Evolutionary conservation across 2,888 invertebrate genomes (phyloP).

Genomic region (Dryobotodes eremita): DNA sequence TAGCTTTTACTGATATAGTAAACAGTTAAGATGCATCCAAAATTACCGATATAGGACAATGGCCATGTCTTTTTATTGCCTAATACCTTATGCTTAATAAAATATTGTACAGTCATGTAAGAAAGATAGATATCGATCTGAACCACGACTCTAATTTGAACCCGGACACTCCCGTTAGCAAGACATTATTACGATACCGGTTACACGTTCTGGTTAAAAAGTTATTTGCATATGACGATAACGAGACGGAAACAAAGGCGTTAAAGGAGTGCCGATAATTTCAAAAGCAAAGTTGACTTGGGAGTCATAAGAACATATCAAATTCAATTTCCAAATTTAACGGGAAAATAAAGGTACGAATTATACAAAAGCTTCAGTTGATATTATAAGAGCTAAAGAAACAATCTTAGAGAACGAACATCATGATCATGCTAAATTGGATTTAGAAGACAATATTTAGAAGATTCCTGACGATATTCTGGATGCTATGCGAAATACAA

Average conservation of each 20-base stretch:
- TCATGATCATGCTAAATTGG: no score
- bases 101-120: not conserved
- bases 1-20: not conserved
- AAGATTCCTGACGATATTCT: no score
- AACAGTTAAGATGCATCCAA: not conserved
- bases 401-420: no score
- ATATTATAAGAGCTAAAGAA: no score
- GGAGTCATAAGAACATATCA: not conserved
- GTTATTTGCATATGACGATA: not conserved
- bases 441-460: no score
- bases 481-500: no score
- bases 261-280: not conserved
- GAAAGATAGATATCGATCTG: not conserved
- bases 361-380: no score
- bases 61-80: not conserved
- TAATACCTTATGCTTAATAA: not conserved
- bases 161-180: slow-evolving; percentile 12
- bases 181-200: not conserved
- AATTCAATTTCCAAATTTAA: not conserved
- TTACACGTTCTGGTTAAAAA: not conserved
- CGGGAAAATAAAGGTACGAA: no score
- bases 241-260: not conserved
- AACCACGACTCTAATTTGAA: slow-evolving; percentile 4
- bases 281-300: not conserved
- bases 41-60: not conserved